Conservation (phyloP, 2,797 vertebrate genomes). For the Phyllotis vaccarum region DNA sequence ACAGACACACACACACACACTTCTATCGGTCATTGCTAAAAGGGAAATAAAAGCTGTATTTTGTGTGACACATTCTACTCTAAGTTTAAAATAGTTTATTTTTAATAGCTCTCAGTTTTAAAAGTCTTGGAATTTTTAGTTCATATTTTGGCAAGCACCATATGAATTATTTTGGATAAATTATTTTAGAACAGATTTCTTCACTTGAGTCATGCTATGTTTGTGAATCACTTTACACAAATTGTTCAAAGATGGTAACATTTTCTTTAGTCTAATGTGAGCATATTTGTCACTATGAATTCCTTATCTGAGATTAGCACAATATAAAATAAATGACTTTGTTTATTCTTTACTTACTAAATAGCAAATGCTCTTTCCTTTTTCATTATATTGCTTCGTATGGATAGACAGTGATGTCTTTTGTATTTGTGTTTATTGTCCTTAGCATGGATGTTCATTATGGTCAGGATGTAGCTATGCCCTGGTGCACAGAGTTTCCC, state of each 20-base stretch:
- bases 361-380: conserved; percentile 7
- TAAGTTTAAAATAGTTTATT: conserved; percentile 72
- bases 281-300: not conserved
- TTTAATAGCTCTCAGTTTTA: conserved; percentile 65
- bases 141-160: conserved; percentile 13
- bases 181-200: conserved; percentile 57
- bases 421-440: not conserved
- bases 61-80: conserved; percentile 79
- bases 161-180: conserved; percentile 68
- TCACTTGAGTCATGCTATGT: not conserved
- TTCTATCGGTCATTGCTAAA: conserved; percentile 73
- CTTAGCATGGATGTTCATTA: not conserved
- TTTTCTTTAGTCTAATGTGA: not conserved
- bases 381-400: not conserved
- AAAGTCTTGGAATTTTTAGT: conserved; percentile 69
- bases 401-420: not conserved
- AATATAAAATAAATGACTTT: conserved; percentile 23
- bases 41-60: conserved; percentile 77
- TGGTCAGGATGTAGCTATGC: not conserved
- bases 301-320: not conserved
- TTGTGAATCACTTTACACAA: not conserved
- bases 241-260: not conserved
- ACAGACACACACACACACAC: not conserved
- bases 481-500: not conserved
- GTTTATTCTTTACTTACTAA: conserved; percentile 43